Percentiles rank a stretch among this genome's conserved stretches.
Conservation (phyloP, 2,113 vertebrate genomes). For the Tragelaphus strepsiceros region DNA sequence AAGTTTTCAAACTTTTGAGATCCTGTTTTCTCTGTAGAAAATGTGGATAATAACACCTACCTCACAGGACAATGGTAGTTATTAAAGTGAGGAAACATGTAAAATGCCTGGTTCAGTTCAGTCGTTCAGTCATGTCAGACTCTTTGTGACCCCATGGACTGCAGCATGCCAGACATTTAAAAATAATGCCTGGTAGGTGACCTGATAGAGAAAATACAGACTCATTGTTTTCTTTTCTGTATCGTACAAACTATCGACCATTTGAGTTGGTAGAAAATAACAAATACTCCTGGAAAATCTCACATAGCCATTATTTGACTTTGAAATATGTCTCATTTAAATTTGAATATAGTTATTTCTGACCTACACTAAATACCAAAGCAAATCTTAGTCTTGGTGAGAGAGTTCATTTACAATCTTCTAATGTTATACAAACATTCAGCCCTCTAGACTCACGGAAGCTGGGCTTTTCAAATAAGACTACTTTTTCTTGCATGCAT, state of each 20-base stretch:
- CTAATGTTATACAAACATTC: not conserved
- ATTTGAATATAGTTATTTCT: constrained; percentile 19
- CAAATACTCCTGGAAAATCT: not conserved
- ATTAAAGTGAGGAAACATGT: not conserved
- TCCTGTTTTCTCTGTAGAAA: not conserved
- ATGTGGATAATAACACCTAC: not conserved
- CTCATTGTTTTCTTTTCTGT: not conserved
- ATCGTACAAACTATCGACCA: not conserved
- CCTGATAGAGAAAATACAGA: not conserved
- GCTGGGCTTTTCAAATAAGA: not conserved
- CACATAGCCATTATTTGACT: not conserved
- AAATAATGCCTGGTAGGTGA: not conserved
- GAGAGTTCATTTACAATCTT: not conserved
- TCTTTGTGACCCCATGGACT: not conserved
- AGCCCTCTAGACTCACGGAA: not conserved
- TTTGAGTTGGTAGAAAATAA: not conserved
- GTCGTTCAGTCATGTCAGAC: not conserved
- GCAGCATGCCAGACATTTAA: not conserved
- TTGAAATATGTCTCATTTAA: not conserved
- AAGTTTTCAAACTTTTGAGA: not conserved
- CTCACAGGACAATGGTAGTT: not conserved
- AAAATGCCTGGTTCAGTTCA: not conserved
- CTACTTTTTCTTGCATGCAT: not conserved
- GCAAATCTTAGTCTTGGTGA: not conserved
- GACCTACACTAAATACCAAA: not conserved